phyloP scores from a whole-genome alignment of 2,797 vertebrate genomes.

The Oreortyx pictus region DNA sequence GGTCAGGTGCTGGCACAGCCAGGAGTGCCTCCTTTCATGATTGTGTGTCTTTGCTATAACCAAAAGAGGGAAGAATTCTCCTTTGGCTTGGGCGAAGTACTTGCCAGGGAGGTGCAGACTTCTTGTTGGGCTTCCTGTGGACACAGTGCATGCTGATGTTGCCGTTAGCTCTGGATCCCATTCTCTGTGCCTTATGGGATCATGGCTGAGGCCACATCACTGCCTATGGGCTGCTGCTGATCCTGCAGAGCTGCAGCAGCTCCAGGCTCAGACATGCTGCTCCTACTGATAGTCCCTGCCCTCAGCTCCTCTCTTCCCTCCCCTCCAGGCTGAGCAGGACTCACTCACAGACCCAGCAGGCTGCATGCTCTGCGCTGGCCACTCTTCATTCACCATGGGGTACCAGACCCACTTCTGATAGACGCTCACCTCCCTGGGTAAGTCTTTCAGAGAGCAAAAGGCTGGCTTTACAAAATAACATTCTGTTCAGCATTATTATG shows the following conservation, averaged over 20 bases:
- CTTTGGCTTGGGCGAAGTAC: not conserved
- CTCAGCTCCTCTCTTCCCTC: not conserved
- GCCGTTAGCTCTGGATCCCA: not conserved
- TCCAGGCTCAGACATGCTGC: not conserved
- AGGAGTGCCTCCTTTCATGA: not conserved
- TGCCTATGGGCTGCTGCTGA: not conserved
- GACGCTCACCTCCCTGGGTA: not conserved
- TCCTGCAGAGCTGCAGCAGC: not conserved
- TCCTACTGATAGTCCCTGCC: not conserved
- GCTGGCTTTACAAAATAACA: not conserved
- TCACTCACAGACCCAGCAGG: rapidly evolving
- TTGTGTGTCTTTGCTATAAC: not conserved
- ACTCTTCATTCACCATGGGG: rapidly evolving
- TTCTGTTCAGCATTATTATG: not conserved
- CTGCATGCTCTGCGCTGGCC: not conserved
- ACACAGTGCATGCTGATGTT: not conserved
- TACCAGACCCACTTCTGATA: not conserved
- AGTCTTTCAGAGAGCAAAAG: not conserved
- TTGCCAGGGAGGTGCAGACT: not conserved
- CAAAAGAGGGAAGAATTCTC: not conserved
- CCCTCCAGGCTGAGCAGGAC: not conserved
- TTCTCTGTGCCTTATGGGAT: not conserved
- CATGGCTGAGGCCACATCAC: not conserved
- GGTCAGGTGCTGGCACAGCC: not conserved
- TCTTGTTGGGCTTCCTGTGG: not conserved